These are phyloP conservation scores for Mycteria americana DNA, from an alignment of 2,797 vertebrate genomes.

Conservation along the genomic window DNA sequence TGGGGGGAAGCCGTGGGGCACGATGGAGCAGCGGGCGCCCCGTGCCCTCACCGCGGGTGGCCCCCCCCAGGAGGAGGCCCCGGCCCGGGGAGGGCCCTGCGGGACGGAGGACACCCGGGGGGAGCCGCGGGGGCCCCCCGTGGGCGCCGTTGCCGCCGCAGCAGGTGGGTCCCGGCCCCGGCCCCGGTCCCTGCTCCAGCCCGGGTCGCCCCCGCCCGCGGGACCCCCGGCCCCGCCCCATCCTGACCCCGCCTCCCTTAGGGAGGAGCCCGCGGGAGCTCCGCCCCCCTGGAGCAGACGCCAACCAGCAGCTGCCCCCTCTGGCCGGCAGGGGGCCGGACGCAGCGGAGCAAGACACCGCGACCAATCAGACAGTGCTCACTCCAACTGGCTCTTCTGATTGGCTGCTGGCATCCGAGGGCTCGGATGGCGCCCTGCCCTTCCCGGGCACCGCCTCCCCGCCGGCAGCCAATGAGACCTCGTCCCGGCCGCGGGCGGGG, in stretches of 20 bases:
- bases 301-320: neutral
- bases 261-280: neutral
- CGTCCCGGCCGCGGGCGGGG: neutral
- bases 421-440: neutral
- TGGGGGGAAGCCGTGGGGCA: neutral
- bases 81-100: no score
- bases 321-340: neutral
- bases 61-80: neutral
- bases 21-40: neutral
- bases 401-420: neutral
- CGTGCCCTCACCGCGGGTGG: neutral
- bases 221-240: fast-evolving
- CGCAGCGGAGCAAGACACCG: neutral
- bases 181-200: neutral
- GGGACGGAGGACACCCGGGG: no score
- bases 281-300: fast-evolving
- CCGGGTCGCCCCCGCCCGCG: no score
- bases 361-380: neutral
- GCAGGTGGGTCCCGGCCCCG: neutral
- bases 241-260: fast-evolving
- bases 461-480: neutral
- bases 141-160: neutral
- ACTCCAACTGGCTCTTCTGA: neutral
- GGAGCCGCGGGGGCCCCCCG: fast-evolving
- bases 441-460: neutral